Evolutionary conservation across 2,113 vertebrate genomes (phyloP).

Genomic region (Grallaria varia): DNA sequence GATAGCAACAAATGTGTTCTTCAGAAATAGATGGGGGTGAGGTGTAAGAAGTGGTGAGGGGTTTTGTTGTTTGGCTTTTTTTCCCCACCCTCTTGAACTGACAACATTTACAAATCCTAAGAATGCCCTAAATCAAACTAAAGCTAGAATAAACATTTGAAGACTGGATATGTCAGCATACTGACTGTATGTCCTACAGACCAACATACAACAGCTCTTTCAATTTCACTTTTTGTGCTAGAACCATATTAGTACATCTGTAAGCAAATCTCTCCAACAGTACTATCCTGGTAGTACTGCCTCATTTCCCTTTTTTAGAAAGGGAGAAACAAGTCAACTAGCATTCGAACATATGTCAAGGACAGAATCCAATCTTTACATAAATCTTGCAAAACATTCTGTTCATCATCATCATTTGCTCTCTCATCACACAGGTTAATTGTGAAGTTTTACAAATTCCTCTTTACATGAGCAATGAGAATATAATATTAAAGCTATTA

Average conservation of each 20-base stretch:
- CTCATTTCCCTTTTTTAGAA: neutral
- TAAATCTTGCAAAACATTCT: neutral
- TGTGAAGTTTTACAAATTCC: neutral
- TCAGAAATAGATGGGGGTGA: neutral
- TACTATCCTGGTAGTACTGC: neutral
- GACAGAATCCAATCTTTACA: neutral
- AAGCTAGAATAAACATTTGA: neutral
- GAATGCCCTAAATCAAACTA: neutral
- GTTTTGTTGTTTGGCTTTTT: neutral
- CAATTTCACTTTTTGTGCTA: neutral
- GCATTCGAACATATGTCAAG: accelerated
- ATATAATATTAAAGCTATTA: neutral
- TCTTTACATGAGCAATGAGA: accelerated
- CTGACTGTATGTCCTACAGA: neutral
- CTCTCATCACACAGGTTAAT: neutral
- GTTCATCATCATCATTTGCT: neutral
- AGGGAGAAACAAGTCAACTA: neutral
- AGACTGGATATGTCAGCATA: neutral
- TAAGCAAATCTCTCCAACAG: neutral
- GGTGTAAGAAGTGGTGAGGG: neutral
- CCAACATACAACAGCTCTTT: neutral
- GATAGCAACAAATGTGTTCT: neutral
- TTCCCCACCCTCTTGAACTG: accelerated
- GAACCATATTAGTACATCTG: neutral
- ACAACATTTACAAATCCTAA: neutral